Evolutionary conservation across 92 coral and sea anemone genomes (phyloP).

Genomic region (Bergia puertoricense): DNA sequence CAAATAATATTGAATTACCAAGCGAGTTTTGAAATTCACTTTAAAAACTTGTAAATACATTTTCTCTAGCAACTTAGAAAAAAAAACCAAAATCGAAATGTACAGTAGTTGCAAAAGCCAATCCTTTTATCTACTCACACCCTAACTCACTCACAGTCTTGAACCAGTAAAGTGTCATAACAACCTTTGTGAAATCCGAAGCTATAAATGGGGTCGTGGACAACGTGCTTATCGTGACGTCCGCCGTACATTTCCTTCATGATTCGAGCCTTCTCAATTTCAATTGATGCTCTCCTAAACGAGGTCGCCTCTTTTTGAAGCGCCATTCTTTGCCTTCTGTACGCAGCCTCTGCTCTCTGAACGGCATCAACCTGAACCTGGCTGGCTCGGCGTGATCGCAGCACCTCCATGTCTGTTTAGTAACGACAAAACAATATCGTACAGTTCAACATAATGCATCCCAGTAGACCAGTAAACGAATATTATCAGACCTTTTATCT

Average conservation of each 20-base stretch:
- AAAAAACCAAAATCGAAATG: not conserved
- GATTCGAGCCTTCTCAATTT: constrained; percentile 39
- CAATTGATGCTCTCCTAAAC: constrained; percentile 34
- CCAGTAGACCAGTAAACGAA: too few species aligned
- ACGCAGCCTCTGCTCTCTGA: constrained; percentile 42
- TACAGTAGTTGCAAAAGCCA: not conserved
- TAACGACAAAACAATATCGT: not conserved
- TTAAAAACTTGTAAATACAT: too few species aligned
- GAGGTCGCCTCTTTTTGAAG: constrained; percentile 40
- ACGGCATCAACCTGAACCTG: constrained; percentile 36
- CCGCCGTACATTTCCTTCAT: constrained; percentile 44
- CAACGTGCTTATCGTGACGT: not conserved
- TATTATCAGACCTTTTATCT: too few species aligned
- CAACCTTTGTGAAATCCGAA: constrained; percentile 27
- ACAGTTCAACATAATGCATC: too few species aligned
- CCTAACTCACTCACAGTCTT: not conserved
- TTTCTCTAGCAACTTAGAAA: too few species aligned
- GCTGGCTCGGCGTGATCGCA: constrained; percentile 23
- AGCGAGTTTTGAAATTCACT: too few species aligned
- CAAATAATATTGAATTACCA: too few species aligned
- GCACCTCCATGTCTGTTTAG: not conserved
- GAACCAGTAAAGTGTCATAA: not conserved
- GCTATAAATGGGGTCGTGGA: not conserved
- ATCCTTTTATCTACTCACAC: not conserved
- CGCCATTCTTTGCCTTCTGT: constrained; percentile 39